Evolutionary conservation across 2,888 invertebrate species (phyloP).

Genomic region (Lasius fuliginosus): DNA sequence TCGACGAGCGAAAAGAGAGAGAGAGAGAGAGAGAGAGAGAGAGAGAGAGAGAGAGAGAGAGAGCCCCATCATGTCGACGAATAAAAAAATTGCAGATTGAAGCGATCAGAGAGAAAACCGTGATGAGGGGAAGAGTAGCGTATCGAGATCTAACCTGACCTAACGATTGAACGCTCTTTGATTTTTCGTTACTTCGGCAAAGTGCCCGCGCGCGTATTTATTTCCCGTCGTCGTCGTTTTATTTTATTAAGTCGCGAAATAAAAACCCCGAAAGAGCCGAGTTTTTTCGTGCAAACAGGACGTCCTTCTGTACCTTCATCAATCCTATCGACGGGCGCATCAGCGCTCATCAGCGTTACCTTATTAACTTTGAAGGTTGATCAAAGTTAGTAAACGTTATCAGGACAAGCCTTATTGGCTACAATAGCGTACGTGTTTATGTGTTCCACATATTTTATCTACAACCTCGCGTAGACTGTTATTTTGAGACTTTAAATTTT

Average conservation of each 20-base stretch:
- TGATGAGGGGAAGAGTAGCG: slow-evolving; percentile 37
- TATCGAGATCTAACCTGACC: slow-evolving; percentile 1
- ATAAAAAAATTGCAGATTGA: slow-evolving; percentile 60
- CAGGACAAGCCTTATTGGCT: background rate
- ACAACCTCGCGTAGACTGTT: background rate
- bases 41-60: background rate
- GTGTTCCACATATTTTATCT: background rate
- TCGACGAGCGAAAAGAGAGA: slow-evolving; percentile 67
- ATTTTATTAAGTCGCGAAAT: slow-evolving; percentile 4
- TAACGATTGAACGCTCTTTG: slow-evolving; percentile 65
- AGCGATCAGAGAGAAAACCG: slow-evolving; percentile 49
- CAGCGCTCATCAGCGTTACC: background rate
- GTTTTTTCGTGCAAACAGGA: slow-evolving; percentile 2
- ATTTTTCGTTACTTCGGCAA: slow-evolving; percentile 71
- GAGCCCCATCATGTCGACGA: slow-evolving; percentile 65
- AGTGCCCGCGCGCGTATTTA: slow-evolving; percentile 70
- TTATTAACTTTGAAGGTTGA: slow-evolving; percentile 36
- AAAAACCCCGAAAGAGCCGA: background rate
- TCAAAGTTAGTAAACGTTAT: slow-evolving; percentile 19
- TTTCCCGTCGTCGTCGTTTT: background rate
- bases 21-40: slow-evolving; percentile 1
- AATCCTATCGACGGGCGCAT: slow-evolving; percentile 2
- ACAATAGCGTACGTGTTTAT: background rate
- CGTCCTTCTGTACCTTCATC: background rate
- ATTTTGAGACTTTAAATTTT: background rate